Evolutionary conservation across 1,140 invertebrate species (phyloP), one percentile per base, ranked within the genome.

Genomic region (Acromyrmex charruanus): DNA sequence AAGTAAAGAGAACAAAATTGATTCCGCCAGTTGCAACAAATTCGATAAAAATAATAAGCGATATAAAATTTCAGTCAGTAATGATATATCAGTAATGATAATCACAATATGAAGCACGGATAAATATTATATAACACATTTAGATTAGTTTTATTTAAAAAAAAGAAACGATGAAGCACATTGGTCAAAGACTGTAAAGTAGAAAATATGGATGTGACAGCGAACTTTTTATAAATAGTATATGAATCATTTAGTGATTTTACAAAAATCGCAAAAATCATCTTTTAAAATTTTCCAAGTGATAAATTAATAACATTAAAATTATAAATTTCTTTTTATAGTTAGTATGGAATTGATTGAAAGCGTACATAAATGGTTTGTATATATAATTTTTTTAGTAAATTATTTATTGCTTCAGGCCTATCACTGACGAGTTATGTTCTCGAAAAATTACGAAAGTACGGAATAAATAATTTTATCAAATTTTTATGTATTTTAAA

Each of bases 21-120:
- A 88, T 93, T 91, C 89, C 65, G 90, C 49, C 68, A 86, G 87
- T 90, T 91, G 89, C 90, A 89, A 89, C 86, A 58, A 31, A 44
- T 59, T 53, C 16, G 55, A 59, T 28, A 66, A 68, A 68, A 44
- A 71, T 65, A 10, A 63, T 61, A 39, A 55, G 25, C 3, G 51
- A 58, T 82, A 63, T 86, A 87, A 88, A 81, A 59, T 90, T 90
- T 90, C 86, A 88, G 87, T 75, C 39, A 35, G 72, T 71, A 80
- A 74, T 7, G 35, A 39, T 39, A 39, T 9, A 39, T 75, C 39
- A 35, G 72, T 71, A 77, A 44, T 44, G 39, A 44, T 44, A 44
- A 44, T 44, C 39, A 44, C 39, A 44, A 7, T 21, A 75, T 53
- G 77, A 84, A 85, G 89, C 89, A 82, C 71, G 55, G 51, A 25